Conservation (phyloP, 92 coral and sea anemone species). For the Micromussa lordhowensis region DNA sequence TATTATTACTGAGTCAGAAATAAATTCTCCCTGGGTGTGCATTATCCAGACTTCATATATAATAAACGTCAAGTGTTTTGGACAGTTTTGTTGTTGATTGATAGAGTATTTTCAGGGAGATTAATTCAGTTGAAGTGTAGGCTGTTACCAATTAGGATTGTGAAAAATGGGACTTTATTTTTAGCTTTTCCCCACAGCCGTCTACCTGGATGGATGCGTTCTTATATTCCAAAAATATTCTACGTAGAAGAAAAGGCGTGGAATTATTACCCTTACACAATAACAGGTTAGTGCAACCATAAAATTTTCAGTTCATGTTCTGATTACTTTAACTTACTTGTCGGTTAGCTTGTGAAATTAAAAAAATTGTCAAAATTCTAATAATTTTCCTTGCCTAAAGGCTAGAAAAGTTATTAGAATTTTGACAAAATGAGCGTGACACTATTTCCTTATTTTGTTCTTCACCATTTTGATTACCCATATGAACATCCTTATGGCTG, state of each 20-base stretch:
- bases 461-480: no score
- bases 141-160: neutral
- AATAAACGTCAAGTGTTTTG: neutral
- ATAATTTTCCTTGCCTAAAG: no score
- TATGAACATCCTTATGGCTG: no score
- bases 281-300: constrained; percentile 73
- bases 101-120: no score
- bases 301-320: neutral
- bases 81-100: neutral
- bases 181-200: constrained; percentile 62
- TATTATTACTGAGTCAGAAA: no score
- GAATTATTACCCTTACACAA: constrained; percentile 96
- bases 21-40: neutral
- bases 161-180: neutral
- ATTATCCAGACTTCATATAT: neutral
- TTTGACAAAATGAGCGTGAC: no score
- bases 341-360: no score
- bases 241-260: constrained; percentile 96
- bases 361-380: no score
- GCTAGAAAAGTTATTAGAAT: no score
- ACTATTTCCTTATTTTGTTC: no score
- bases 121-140: neutral
- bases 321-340: no score
- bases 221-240: constrained; percentile 94
- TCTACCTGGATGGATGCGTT: constrained; percentile 90